Evolutionary conservation across 1,140 invertebrate genomes (phyloP).

Genomic region (Cotesia typhae): DNA sequence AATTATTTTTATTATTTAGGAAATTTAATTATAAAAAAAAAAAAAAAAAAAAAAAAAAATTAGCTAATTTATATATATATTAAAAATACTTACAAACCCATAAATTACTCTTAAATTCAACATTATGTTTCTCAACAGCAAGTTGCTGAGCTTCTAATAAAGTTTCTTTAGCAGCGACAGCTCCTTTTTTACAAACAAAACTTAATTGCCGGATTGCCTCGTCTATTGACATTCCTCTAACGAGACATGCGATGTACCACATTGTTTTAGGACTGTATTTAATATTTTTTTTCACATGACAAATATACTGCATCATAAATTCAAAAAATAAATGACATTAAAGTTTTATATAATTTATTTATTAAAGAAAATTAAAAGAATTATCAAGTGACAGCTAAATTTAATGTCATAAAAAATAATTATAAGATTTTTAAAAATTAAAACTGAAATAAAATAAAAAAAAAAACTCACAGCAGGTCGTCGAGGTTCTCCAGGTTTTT

Average conservation of each 20-base stretch:
- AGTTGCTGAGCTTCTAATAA: conserved; percentile 88
- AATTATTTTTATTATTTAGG: background rate
- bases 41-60: no score
- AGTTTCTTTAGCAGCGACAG: conserved; percentile 79
- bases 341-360: no score
- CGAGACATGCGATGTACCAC: conserved; percentile 88
- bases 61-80: no score
- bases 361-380: no score
- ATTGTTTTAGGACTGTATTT: conserved; percentile 92
- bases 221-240: conserved; percentile 91
- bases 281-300: conserved; percentile 82
- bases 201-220: conserved; percentile 91
- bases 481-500: conserved; percentile 72
- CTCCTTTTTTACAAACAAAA: conserved; percentile 87
- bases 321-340: no score
- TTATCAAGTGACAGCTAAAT: no score
- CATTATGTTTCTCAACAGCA: conserved; percentile 89
- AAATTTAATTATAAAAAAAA: no score
- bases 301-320: conserved; percentile 72
- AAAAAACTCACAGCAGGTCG: conserved; percentile 80
- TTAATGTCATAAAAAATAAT: conserved; percentile 11
- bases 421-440: conserved; percentile 2
- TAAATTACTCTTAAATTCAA: conserved; percentile 94
- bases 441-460: conserved; percentile 10
- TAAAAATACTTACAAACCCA: conserved; percentile 86